Evolutionary conservation across 2,113 vertebrate species (phyloP).

Genomic region (Danio rerio): DNA sequence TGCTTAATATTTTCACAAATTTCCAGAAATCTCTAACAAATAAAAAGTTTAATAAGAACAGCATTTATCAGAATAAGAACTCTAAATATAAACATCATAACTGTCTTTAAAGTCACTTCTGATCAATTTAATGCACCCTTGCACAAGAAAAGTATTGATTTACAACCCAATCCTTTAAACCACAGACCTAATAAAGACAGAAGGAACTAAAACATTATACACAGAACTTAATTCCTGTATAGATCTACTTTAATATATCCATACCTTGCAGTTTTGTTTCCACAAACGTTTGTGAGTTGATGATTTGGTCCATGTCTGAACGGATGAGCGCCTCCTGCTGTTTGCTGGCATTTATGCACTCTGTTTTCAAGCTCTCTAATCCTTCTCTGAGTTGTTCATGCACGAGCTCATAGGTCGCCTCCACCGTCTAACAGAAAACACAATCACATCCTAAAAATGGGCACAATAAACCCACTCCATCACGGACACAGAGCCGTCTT

Average conservation of each 20-base stretch:
- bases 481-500: conserved; percentile 1
- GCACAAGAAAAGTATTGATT: neutral
- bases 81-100: neutral
- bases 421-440: conserved; percentile 76
- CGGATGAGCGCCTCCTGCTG: conserved; percentile 84
- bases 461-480: conserved; percentile 1
- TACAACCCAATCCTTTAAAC: neutral
- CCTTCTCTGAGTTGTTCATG: conserved; percentile 80
- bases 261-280: conserved; percentile 88
- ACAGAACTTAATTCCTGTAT: neutral
- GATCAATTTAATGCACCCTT: neutral
- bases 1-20: neutral
- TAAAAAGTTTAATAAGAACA: neutral
- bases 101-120: neutral
- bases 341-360: conserved; percentile 79
- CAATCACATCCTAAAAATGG: neutral
- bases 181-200: neutral
- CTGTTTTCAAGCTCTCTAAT: conserved; percentile 80
- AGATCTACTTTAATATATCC: conserved; percentile 33
- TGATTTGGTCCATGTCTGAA: conserved; percentile 91
- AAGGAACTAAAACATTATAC: neutral
- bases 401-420: conserved; percentile 83
- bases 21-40: neutral
- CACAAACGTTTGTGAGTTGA: conserved; percentile 85
- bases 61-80: neutral